Evolutionary conservation across 2,888 invertebrate genomes (phyloP), one percentile per base, ranked within the genome.

Genomic region (Cantharis rufa): DNA sequence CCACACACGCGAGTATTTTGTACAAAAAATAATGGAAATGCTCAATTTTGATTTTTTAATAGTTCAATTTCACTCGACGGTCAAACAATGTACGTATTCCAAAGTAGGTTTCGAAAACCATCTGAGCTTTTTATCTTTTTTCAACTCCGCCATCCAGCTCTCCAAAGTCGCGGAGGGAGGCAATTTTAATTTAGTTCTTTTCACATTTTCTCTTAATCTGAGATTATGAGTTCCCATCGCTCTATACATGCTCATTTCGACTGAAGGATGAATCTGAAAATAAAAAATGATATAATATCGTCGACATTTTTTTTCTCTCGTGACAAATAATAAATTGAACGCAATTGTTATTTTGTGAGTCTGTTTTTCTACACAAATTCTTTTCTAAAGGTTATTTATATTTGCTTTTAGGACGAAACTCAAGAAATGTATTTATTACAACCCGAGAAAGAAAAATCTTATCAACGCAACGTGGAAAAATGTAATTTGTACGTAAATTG

Each of bases 251-350:
- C 84, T 82, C 1, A 72, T 76, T 5, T 72, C 80, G 64, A 80
- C 77, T n/a, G 76, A 71, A 7, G 86, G 85, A 80, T 84, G 83
- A 16, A 86, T 81, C 86, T 86, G 81, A 66, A 85, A 82, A 74
- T 72, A 73, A 77, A 74, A 72, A 69, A 69, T 24, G 77, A 74
- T 62, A 64, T 62, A 32, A 48, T 62, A 15, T 27, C 16, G 21
- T 16, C 28, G 16, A 18, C n/a, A 71, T 69, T 63, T 62, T 68
- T 21, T 74, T 69, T 64, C 61, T 28, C 15, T 27, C 71, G 74
- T 68, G 71, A 74, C 63, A 77, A 27, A 24, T 74, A 77, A 74
- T 74, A 77, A 77, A 77, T 77, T 68, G 71, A 68, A 27, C 48
- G 62, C 77, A 69, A 74, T 68, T 74, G 69, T 71, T 75, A 71